phyloP scores from a whole-genome alignment of 2,888 invertebrate genomes.

The Sepioteuthis lessoniana region DNA sequence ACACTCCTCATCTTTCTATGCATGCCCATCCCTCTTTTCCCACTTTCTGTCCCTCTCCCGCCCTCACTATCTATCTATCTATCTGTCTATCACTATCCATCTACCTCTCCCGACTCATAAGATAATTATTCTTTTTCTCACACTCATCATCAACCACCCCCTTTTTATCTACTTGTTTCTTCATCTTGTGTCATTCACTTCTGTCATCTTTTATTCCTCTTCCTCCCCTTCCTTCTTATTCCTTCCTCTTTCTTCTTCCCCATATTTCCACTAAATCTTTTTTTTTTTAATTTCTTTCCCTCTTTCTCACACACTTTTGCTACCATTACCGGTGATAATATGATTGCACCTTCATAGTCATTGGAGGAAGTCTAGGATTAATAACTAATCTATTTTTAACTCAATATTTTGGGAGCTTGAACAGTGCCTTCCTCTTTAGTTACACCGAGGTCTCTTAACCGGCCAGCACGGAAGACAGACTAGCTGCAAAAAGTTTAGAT shows the following conservation, averaged over 20 bases:
- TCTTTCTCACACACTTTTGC: not conserved
- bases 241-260: not conserved
- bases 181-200: not conserved
- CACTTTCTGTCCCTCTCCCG: not conserved
- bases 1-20: not conserved
- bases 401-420: not conserved
- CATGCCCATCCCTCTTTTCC: not conserved
- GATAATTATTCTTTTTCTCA: not conserved
- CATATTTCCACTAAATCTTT: not conserved
- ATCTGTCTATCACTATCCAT: not conserved
- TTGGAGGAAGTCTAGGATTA: not conserved
- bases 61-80: not conserved
- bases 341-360: not conserved
- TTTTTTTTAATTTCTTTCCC: not conserved
- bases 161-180: not conserved
- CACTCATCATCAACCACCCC: not conserved
- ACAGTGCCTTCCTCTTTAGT: not conserved
- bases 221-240: not conserved
- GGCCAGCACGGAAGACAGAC: constrained; percentile 4
- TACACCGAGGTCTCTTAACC: constrained; percentile 5
- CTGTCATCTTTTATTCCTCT: not conserved
- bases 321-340: not conserved
- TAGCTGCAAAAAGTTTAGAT: not conserved
- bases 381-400: not conserved
- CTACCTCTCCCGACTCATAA: no score